phyloP scores from a whole-genome alignment of 2,113 vertebrate genomes.

The Melanocharis versteri region DNA sequence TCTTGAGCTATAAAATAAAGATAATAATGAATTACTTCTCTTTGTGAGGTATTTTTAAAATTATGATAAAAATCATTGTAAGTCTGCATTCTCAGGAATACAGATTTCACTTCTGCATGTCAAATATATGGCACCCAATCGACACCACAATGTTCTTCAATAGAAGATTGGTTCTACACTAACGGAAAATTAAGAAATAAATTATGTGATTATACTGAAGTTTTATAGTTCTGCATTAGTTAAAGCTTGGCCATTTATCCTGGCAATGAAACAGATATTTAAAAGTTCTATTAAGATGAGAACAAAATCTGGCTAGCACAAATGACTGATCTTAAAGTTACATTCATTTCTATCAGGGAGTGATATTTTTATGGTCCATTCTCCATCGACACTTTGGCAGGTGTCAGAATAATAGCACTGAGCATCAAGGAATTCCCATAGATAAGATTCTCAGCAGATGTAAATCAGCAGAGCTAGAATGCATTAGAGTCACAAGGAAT shows the following conservation, averaged over 20 bases:
- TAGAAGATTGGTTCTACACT: background rate
- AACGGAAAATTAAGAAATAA: slow-evolving; percentile 11
- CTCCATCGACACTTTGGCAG: slow-evolving; percentile 39
- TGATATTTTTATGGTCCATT: slow-evolving; percentile 30
- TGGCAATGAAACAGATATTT: slow-evolving; percentile 18
- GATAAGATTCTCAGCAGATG: slow-evolving; percentile 5
- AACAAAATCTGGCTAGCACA: slow-evolving; percentile 1
- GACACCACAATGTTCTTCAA: background rate
- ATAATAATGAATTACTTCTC: background rate
- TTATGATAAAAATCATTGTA: background rate
- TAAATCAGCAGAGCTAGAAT: slow-evolving; percentile 30
- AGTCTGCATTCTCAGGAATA: background rate
- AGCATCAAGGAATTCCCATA: slow-evolving; percentile 6
- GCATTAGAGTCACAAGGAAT: background rate
- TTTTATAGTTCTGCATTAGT: slow-evolving; percentile 14
- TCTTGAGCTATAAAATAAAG: background rate
- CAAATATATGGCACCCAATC: background rate
- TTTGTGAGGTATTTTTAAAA: background rate
- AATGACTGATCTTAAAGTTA: slow-evolving; percentile 11
- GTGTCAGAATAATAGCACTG: slow-evolving; percentile 9
- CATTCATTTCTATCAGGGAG: background rate
- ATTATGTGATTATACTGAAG: background rate
- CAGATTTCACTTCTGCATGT: background rate
- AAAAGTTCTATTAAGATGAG: slow-evolving; percentile 5
- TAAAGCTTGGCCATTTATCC: slow-evolving; percentile 22